Conservation (phyloP, 64 coral and sea anemone genomes). For the Montipora sp. region DNA sequence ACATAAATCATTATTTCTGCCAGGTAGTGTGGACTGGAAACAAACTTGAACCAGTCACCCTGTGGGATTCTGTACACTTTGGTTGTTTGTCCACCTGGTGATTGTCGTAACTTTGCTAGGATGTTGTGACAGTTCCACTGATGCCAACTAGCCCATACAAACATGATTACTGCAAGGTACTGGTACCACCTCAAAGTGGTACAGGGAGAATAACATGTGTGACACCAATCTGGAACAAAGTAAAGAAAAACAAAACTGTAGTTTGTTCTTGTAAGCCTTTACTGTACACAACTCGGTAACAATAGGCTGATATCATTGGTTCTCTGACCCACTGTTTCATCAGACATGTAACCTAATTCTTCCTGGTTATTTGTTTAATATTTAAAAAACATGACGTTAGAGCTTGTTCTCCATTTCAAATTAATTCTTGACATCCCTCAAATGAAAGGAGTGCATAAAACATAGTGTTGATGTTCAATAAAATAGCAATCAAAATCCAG, state of each 20-base stretch:
- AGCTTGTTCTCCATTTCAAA: no score
- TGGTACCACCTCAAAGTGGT: slow-evolving; percentile 60
- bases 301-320: no score
- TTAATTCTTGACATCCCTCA: no score
- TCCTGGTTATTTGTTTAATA: no score
- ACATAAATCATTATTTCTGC: slow-evolving; percentile 97
- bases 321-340: no score
- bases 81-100: slow-evolving; percentile 23
- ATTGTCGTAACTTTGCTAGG: slow-evolving; percentile 68
- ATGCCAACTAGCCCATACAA: slow-evolving; percentile 89
- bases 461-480: no score
- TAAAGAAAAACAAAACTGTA: neutral
- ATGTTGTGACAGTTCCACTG: slow-evolving; percentile 89
- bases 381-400: no score
- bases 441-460: no score
- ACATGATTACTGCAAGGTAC: slow-evolving; percentile 56
- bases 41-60: slow-evolving; percentile 94
- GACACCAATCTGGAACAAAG: slow-evolving; percentile 73
- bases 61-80: slow-evolving; percentile 87
- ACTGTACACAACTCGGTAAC: no score
- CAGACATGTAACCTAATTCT: no score
- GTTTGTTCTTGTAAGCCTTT: neutral
- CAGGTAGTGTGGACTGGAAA: slow-evolving; percentile 96
- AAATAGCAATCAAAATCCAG: no score
- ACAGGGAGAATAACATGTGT: slow-evolving; percentile 49